Conservation (phyloP, 2,888 invertebrate species). For the Drosophila anomelani region DNA sequence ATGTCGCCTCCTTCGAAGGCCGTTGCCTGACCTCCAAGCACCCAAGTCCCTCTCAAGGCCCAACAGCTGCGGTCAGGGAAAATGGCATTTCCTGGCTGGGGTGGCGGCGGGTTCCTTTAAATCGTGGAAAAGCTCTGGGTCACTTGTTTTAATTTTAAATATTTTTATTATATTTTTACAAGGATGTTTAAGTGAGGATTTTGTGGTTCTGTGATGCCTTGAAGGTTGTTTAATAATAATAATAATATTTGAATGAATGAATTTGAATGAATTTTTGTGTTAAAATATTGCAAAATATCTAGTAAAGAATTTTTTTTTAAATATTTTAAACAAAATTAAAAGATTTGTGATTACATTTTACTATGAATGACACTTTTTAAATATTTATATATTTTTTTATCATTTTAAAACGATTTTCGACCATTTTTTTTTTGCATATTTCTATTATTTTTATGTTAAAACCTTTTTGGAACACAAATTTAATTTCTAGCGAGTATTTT, state of each 20-base stretch:
- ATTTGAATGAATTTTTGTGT: background rate
- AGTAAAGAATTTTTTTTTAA: too few relatives aligned
- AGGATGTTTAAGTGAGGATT: background rate
- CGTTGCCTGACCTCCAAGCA: constrained; percentile 17
- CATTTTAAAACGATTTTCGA: background rate
- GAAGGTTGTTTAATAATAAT: background rate
- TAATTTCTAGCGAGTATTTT: background rate
- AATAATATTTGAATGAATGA: too few relatives aligned
- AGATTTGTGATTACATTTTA: too few relatives aligned
- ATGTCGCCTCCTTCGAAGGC: constrained; percentile 50
- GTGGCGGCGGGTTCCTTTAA: background rate
- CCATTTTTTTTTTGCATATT: background rate
- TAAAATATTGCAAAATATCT: background rate
- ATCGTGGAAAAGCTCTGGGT: background rate
- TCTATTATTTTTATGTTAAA: background rate
- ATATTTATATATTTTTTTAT: background rate
- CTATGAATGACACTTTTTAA: background rate
- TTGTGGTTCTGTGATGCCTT: background rate
- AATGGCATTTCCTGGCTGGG: background rate
- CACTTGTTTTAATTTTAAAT: too few relatives aligned
- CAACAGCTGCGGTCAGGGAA: constrained; percentile 3
- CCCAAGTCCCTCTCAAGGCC: background rate
- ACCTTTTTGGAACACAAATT: background rate
- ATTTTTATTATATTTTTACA: background rate
- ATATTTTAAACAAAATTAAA: too few relatives aligned